Evolutionary conservation across 2,113 vertebrate species (phyloP).

Genomic region (Thinocorus orbignyianus): DNA sequence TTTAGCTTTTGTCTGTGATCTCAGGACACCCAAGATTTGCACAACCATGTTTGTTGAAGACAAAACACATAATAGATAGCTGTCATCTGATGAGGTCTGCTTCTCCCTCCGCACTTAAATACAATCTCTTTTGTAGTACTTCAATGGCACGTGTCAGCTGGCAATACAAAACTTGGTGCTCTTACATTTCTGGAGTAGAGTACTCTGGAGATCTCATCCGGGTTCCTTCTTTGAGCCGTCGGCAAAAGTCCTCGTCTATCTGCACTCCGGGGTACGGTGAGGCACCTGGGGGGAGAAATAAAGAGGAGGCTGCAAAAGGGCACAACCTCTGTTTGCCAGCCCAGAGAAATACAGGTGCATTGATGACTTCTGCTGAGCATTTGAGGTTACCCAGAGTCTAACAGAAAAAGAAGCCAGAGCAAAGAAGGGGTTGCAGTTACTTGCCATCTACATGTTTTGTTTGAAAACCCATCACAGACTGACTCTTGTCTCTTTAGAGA

Average conservation of each 20-base stretch:
- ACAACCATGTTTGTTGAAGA: background rate
- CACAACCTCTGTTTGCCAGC: background rate
- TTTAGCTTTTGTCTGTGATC: background rate
- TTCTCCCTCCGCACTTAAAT: background rate
- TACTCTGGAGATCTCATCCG: constrained; percentile 93
- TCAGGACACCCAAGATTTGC: background rate
- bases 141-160: background rate
- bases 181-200: constrained; percentile 91
- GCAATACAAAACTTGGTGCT: background rate
- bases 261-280: constrained; percentile 93
- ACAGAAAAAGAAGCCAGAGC: background rate
- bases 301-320: background rate
- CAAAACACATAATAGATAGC: background rate
- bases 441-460: background rate
- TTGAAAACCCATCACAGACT: background rate
- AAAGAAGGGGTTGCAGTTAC: background rate
- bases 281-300: constrained; percentile 76
- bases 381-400: accelerated
- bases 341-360: background rate
- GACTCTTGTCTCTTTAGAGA: background rate
- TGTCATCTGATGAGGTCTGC: background rate
- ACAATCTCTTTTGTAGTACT: background rate
- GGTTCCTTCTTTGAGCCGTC: constrained; percentile 89
- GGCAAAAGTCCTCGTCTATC: constrained; percentile 94
- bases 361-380: background rate